Conservation (phyloP, 2,888 invertebrate species). For the Sphecodes monilicornis region DNA sequence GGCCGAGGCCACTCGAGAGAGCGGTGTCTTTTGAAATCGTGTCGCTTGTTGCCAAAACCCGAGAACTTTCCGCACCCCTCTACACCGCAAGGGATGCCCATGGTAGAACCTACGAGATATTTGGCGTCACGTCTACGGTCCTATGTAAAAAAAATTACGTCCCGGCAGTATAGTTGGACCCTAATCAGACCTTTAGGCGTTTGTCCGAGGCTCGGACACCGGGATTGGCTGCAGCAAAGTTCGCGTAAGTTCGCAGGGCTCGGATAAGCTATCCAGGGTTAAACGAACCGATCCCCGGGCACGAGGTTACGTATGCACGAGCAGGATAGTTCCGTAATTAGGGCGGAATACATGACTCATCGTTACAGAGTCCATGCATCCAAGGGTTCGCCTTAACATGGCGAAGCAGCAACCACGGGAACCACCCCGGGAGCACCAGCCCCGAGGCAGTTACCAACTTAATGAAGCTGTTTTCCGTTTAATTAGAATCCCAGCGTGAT, state of each 20-base stretch:
- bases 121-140: too few species aligned
- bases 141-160: too few species aligned
- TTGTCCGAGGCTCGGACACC: not conserved
- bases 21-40: too few species aligned
- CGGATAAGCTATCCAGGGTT: not conserved
- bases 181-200: too few species aligned
- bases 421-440: slow-evolving; percentile 61
- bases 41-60: too few species aligned
- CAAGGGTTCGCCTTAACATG: slow-evolving; percentile 59
- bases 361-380: slow-evolving; percentile 45
- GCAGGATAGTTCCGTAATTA: slow-evolving; percentile 49
- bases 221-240: not conserved
- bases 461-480: slow-evolving; percentile 83
- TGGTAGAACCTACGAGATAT: too few species aligned
- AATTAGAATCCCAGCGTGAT: slow-evolving; percentile 83
- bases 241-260: not conserved
- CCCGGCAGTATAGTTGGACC: too few species aligned
- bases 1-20: too few species aligned
- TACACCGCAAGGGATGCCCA: too few species aligned
- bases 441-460: slow-evolving; percentile 78
- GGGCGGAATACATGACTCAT: slow-evolving; percentile 58
- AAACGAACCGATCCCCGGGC: slow-evolving; percentile 6
- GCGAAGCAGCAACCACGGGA: slow-evolving; percentile 50
- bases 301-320: slow-evolving; percentile 13
- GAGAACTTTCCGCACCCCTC: too few species aligned